These are phyloP conservation scores for Odocoileus virginianus DNA, from an alignment of 2,113 vertebrate species.

Conservation along the genomic window DNA sequence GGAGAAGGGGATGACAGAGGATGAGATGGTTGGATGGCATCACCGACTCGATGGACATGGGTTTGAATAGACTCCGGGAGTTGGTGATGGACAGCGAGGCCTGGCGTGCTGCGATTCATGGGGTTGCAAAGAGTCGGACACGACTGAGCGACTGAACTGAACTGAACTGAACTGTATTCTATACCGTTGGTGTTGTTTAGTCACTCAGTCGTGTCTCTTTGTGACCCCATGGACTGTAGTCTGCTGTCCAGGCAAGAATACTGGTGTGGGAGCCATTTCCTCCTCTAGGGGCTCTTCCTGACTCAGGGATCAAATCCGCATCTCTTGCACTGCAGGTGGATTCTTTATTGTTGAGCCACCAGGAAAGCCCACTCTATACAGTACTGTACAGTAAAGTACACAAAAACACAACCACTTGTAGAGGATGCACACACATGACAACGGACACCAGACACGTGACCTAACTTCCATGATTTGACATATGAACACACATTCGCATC, in stretches of 20 bases:
- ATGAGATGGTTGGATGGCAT: too few species aligned
- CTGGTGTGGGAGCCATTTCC: not conserved
- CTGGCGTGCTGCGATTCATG: too few species aligned
- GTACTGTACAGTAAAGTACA: not conserved
- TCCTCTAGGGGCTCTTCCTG: not conserved
- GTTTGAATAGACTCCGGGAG: too few species aligned
- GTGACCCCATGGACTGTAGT: not conserved
- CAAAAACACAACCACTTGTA: not conserved
- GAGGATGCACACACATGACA: not conserved
- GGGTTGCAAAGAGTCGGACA: too few species aligned
- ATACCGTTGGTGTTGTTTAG: not conserved
- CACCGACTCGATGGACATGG: too few species aligned
- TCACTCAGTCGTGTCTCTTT: not conserved
- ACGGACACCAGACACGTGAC: not conserved
- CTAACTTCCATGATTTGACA: not conserved
- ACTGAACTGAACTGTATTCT: not conserved
- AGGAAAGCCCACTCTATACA: not conserved
- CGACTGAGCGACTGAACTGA: too few species aligned
- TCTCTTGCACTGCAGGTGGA: not conserved
- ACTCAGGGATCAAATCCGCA: not conserved
- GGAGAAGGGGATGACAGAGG: too few species aligned
- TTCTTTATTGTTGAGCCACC: not conserved
- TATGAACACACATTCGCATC: not conserved
- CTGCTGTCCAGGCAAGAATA: not conserved
- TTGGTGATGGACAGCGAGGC: too few species aligned